These are phyloP conservation scores for Orthonyx spaldingii DNA, from an alignment of 2,113 vertebrate genomes.

Conservation along the genomic window DNA sequence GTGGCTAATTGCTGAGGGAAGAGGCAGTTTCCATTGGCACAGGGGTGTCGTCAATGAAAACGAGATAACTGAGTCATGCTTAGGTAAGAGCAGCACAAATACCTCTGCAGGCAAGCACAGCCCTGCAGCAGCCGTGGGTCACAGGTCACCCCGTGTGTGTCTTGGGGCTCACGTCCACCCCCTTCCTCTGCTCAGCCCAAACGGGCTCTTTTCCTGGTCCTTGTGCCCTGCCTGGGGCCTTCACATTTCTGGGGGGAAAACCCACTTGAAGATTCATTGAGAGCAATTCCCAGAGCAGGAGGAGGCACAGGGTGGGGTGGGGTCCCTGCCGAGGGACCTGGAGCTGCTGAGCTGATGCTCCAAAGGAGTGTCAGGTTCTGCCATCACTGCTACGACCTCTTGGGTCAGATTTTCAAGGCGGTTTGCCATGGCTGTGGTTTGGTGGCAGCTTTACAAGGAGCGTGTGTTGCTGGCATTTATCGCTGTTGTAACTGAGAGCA, in stretches of 20 bases:
- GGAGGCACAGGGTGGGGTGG: not conserved
- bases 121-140: not conserved
- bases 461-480: accelerated
- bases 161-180: not conserved
- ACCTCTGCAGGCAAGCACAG: not conserved
- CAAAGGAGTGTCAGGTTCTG: accelerated
- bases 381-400: accelerated
- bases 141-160: not conserved
- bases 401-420: not conserved
- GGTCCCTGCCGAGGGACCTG: not conserved
- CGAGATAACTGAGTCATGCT: conserved; percentile 28
- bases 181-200: not conserved
- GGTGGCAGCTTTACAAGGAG: not conserved
- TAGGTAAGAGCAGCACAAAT: not conserved
- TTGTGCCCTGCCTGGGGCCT: accelerated
- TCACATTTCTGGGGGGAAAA: accelerated
- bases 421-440: not conserved
- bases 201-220: accelerated
- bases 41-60: not conserved
- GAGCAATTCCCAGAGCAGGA: not conserved
- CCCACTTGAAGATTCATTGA: accelerated
- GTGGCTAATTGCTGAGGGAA: conserved; percentile 24
- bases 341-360: not conserved
- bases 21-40: conserved; percentile 2
- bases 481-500: not conserved